phyloP scores from a whole-genome alignment of 1,140 invertebrate genomes.

The Pogonus chalceus region DNA sequence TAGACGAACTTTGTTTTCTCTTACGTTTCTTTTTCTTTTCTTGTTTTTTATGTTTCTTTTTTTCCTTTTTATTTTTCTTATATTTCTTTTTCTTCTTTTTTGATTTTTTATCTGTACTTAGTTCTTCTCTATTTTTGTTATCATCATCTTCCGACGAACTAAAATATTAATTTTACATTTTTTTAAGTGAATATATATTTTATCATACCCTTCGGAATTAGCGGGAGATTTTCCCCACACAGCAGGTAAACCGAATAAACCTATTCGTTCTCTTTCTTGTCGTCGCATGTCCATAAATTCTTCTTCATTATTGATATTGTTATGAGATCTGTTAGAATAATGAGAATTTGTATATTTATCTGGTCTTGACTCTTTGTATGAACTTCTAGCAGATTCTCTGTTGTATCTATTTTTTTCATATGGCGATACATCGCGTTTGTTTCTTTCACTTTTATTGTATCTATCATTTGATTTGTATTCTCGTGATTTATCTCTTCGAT shows the following conservation, averaged over 20 bases:
- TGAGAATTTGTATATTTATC: background rate
- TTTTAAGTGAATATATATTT: constrained; percentile 9
- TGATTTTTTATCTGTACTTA: constrained; percentile 29
- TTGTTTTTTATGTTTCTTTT: constrained; percentile 32
- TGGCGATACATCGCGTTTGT: background rate
- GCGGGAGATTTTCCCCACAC: constrained; percentile 66
- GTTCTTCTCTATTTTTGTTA: constrained; percentile 47
- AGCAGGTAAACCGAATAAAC: constrained; percentile 50
- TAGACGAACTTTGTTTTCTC: constrained; percentile 31
- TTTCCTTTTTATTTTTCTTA: constrained; percentile 41
- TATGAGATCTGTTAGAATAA: background rate
- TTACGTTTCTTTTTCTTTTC: constrained; percentile 38
- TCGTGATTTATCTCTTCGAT: background rate
- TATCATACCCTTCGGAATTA: constrained; percentile 43
- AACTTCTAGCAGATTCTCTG: background rate
- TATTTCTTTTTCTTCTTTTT: constrained; percentile 30
- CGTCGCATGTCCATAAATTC: constrained; percentile 53
- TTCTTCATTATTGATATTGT: constrained; percentile 30
- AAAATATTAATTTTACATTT: constrained; percentile 13
- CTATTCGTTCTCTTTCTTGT: constrained; percentile 61
- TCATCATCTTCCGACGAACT: constrained; percentile 40
- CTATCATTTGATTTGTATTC: background rate
- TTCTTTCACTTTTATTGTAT: background rate
- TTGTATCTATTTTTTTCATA: background rate
- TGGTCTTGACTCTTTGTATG: background rate